Percentiles rank a stretch among this genome's conserved stretches.
phyloP scores from a whole-genome alignment of 1,140 invertebrate genomes.

The Apis florea region DNA sequence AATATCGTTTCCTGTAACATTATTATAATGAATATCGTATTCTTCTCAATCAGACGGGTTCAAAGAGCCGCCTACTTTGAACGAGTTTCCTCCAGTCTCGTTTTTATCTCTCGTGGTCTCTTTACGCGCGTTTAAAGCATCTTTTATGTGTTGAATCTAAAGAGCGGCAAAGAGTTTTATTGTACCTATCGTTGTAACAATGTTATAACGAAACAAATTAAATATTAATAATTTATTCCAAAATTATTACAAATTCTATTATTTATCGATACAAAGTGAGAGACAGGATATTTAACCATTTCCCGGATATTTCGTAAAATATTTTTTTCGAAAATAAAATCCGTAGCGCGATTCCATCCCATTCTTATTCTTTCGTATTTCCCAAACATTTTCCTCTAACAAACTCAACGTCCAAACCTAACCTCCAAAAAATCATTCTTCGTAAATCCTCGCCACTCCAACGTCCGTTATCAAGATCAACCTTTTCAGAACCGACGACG shows the following conservation, averaged over 20 bases:
- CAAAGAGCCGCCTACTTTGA: constrained; percentile 9
- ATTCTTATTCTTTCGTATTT: too few species aligned
- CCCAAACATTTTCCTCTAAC: too few species aligned
- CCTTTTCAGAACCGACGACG: constrained; percentile 19
- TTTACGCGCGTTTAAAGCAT: constrained; percentile 1
- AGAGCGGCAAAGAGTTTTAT: neutral
- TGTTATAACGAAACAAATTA: too few species aligned
- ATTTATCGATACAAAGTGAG: too few species aligned
- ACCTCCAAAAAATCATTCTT: neutral
- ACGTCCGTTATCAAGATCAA: neutral
- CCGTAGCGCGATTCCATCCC: too few species aligned
- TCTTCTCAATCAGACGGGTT: neutral
- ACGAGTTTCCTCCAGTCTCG: neutral
- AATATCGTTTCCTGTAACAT: constrained; percentile 9
- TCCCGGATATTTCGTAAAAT: too few species aligned
- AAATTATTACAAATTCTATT: too few species aligned
- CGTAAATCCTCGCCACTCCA: neutral
- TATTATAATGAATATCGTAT: neutral
- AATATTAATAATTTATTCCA: too few species aligned
- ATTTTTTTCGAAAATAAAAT: too few species aligned
- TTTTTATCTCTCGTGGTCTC: neutral
- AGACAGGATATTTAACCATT: too few species aligned
- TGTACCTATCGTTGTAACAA: neutral
- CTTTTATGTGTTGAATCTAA: neutral
- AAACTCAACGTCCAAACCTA: too few species aligned